Percentiles rank a stretch among this genome's conserved stretches.
These are phyloP conservation scores for Cichladusa arquata DNA, from an alignment of 2,113 vertebrate genomes.

Conservation along the genomic window DNA sequence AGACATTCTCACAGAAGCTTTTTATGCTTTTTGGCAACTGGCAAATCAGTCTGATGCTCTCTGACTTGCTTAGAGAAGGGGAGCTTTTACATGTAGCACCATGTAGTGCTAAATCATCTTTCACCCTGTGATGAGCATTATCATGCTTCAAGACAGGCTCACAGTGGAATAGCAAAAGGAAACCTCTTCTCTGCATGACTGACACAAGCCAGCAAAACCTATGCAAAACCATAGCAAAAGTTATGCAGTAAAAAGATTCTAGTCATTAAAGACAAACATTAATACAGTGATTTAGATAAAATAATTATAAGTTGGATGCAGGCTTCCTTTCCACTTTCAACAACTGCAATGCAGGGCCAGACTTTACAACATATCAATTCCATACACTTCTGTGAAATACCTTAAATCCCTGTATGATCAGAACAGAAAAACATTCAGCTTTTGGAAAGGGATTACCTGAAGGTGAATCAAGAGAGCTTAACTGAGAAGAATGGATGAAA, in stretches of 20 bases:
- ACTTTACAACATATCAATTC: not conserved
- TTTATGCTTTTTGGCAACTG: not conserved
- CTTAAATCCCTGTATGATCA: not conserved
- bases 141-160: not conserved
- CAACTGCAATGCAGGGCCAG: not conserved
- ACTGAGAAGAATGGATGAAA: not conserved
- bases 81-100: not conserved
- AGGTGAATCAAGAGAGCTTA: not conserved
- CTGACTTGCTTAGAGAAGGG: not conserved
- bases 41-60: not conserved
- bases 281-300: not conserved
- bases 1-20: not conserved
- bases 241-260: not conserved
- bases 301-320: not conserved
- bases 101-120: not conserved
- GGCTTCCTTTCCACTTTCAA: not conserved
- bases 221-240: not conserved
- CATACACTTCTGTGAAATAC: not conserved
- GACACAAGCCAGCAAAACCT: not conserved
- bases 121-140: not conserved
- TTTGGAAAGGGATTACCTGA: not conserved
- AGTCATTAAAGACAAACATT: not conserved
- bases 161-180: not conserved
- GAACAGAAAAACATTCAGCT: not conserved
- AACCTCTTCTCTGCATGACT: not conserved